Evolutionary conservation across 1,140 invertebrate genomes (phyloP).

Genomic region (Euwallacea similis): DNA sequence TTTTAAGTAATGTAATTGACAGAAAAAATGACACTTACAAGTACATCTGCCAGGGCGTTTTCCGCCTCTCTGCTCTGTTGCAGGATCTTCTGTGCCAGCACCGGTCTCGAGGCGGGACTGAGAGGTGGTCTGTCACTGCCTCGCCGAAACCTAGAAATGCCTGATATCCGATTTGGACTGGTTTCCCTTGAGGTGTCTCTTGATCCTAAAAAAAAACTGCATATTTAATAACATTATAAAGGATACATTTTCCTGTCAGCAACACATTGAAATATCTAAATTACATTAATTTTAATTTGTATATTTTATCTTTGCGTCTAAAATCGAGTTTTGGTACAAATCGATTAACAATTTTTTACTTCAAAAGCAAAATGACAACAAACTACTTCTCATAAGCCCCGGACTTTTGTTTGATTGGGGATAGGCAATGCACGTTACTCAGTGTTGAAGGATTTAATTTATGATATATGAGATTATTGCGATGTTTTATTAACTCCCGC

Average conservation of each 20-base stretch:
- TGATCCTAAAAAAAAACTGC: slow-evolving; percentile 47
- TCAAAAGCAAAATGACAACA: not conserved
- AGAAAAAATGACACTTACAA: slow-evolving; percentile 57
- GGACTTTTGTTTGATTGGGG: too few relatives aligned
- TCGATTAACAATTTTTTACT: too few relatives aligned
- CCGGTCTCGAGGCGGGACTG: slow-evolving; percentile 60
- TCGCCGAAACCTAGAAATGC: slow-evolving; percentile 51
- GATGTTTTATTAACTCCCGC: too few relatives aligned
- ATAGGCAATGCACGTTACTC: too few relatives aligned
- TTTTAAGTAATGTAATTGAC: not conserved
- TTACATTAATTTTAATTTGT: too few relatives aligned
- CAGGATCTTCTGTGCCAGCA: slow-evolving; percentile 79
- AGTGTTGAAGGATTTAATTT: too few relatives aligned
- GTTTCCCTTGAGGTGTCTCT: slow-evolving; percentile 70
- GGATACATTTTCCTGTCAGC: not conserved
- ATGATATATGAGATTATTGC: too few relatives aligned
- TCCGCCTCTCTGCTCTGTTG: slow-evolving; percentile 90
- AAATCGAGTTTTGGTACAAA: too few relatives aligned
- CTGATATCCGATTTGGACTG: slow-evolving; percentile 60
- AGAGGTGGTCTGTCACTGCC: slow-evolving; percentile 58
- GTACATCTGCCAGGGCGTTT: slow-evolving; percentile 73
- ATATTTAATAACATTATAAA: not conserved
- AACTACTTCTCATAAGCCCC: too few relatives aligned
- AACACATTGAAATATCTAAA: not conserved
- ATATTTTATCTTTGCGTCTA: too few relatives aligned